Evolutionary conservation across 2,888 invertebrate species (phyloP).

Genomic region (Stenchaetothrips biformis): DNA sequence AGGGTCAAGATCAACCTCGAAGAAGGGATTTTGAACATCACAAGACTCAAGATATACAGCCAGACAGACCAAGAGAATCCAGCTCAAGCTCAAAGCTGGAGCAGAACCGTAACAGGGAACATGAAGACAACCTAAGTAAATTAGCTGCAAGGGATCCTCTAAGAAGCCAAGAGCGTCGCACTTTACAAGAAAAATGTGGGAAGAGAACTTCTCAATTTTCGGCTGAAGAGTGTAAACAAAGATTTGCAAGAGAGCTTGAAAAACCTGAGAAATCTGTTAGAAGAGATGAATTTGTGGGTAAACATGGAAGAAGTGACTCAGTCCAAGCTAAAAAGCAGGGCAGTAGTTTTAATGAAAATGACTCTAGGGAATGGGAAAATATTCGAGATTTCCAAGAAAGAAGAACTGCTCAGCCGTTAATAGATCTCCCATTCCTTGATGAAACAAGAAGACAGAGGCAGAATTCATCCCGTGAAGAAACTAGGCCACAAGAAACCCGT

Average conservation of each 20-base stretch:
- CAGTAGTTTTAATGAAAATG: neutral
- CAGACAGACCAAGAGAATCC: neutral
- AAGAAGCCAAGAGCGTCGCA: neutral
- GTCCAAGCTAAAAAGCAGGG: neutral
- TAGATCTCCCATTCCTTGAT: conserved; percentile 3
- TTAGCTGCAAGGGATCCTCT: neutral
- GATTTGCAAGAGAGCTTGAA: neutral
- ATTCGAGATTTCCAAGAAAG: conserved; percentile 7
- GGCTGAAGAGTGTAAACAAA: neutral
- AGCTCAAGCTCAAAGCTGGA: neutral
- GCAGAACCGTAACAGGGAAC: neutral
- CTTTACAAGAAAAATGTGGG: neutral
- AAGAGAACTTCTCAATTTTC: neutral
- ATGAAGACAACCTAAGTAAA: neutral
- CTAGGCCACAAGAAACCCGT: neutral
- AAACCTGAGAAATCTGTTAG: neutral
- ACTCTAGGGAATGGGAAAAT: neutral
- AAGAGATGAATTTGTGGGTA: neutral
- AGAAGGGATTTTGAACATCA: neutral
- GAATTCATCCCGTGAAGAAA: neutral
- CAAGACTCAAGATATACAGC: neutral
- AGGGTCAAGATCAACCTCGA: neutral
- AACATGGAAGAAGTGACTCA: neutral
- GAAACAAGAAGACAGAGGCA: neutral
- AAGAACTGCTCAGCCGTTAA: neutral